Evolutionary conservation across 1,140 invertebrate species (phyloP).

Genomic region (Sogatella furcifera): DNA sequence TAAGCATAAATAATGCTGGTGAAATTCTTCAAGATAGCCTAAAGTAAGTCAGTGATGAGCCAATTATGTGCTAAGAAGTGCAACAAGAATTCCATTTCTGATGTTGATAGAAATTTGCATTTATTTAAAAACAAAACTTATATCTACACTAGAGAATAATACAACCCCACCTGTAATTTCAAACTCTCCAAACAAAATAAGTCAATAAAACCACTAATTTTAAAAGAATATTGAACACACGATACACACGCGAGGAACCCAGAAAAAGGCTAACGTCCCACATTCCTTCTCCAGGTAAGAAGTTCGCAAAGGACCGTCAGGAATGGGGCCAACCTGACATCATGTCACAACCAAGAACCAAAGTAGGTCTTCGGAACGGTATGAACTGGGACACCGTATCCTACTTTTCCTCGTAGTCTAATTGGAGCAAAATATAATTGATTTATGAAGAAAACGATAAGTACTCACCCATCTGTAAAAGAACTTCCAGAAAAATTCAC

Average conservation of each 20-base stretch:
- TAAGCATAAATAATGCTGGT: no score
- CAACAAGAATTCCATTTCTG: no score
- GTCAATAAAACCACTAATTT: no score
- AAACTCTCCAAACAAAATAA: no score
- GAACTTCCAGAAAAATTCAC: background rate
- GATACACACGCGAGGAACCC: background rate
- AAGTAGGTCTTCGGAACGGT: background rate
- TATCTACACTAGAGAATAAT: no score
- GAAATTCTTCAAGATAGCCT: no score
- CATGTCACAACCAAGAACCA: background rate
- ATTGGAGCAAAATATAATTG: background rate
- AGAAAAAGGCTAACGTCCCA: background rate
- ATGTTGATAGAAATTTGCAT: no score
- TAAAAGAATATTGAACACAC: no score
- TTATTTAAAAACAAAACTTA: no score
- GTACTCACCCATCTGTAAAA: background rate
- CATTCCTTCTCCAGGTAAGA: slow-evolving; percentile 2
- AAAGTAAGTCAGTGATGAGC: no score
- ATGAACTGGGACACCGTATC: background rate
- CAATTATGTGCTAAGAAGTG: no score
- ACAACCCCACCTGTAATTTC: no score
- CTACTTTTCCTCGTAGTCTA: background rate
- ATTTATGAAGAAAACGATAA: background rate
- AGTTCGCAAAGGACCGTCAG: slow-evolving; percentile 2
- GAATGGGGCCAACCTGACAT: slow-evolving; percentile 1